These are phyloP conservation scores for Dynastes hyllus DNA, from an alignment of 2,888 invertebrate genomes.

Conservation along the genomic window DNA sequence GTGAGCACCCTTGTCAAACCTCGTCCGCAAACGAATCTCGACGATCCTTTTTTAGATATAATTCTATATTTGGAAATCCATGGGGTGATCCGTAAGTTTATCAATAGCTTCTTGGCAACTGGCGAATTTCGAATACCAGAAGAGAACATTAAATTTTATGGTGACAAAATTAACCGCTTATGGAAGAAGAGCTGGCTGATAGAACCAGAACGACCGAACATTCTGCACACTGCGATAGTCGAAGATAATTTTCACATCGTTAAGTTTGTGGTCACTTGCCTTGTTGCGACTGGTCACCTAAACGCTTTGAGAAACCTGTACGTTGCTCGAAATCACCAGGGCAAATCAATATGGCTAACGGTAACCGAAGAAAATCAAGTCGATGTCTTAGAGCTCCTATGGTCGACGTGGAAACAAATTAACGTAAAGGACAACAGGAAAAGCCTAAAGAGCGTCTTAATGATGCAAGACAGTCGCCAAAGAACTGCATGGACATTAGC, in stretches of 20 bases:
- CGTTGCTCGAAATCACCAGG: background rate
- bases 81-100: background rate
- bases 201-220: too few species aligned
- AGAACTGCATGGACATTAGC: background rate
- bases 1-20: background rate
- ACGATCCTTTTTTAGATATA: background rate
- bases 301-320: background rate
- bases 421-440: too few species aligned
- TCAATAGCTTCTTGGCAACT: background rate
- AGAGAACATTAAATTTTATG: background rate
- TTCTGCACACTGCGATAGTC: background rate
- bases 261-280: background rate
- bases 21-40: too few species aligned
- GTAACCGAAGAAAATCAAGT: background rate
- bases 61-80: background rate
- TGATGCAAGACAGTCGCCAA: background rate
- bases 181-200: background rate
- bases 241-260: slow-evolving; percentile 11
- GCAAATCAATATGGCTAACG: background rate
- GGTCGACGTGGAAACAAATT: background rate
- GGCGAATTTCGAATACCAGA: background rate
- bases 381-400: background rate
- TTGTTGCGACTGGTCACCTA: background rate
- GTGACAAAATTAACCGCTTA: background rate
- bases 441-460: background rate